Conservation (phyloP, 92 coral and sea anemone species). For the Isaurus tuberculatus region DNA sequence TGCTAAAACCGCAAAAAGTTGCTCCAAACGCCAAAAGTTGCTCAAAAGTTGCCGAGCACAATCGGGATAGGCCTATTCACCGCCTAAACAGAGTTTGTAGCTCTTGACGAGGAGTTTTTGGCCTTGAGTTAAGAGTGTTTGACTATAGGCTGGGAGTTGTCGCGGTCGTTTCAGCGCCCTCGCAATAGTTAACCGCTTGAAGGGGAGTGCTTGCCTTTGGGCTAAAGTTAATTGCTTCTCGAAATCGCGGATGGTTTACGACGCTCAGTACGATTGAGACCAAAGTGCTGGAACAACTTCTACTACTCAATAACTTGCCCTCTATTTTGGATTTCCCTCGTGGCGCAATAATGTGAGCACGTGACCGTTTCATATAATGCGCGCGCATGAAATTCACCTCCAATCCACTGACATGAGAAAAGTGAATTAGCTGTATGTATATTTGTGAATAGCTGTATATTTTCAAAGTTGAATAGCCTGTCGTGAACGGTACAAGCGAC, state of each 20-base stretch:
- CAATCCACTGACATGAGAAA: background rate
- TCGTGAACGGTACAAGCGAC: too few relatives aligned
- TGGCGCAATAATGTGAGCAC: background rate
- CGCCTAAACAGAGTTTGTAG: too few relatives aligned
- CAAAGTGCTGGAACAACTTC: slow-evolving; percentile 1
- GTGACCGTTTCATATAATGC: slow-evolving; percentile 4
- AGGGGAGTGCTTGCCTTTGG: background rate
- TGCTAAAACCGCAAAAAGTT: too few relatives aligned
- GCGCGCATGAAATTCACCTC: background rate
- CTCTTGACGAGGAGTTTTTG: too few relatives aligned
- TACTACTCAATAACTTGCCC: background rate
- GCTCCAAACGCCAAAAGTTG: too few relatives aligned
- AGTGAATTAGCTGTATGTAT: background rate
- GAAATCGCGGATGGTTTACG: slow-evolving; percentile 12
- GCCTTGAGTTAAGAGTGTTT: too few relatives aligned
- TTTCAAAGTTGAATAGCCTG: too few relatives aligned
- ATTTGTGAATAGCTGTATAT: background rate
- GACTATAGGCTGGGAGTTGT: too few relatives aligned
- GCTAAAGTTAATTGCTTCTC: background rate
- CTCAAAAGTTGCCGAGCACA: too few relatives aligned
- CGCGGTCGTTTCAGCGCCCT: too few relatives aligned
- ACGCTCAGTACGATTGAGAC: background rate
- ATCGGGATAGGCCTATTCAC: too few relatives aligned
- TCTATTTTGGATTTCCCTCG: background rate
- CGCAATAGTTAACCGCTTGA: too few relatives aligned